Evolutionary conservation across 1,140 invertebrate species (phyloP), one percentile per base, ranked within the genome.

Genomic region (Rhagoletis pomonella): DNA sequence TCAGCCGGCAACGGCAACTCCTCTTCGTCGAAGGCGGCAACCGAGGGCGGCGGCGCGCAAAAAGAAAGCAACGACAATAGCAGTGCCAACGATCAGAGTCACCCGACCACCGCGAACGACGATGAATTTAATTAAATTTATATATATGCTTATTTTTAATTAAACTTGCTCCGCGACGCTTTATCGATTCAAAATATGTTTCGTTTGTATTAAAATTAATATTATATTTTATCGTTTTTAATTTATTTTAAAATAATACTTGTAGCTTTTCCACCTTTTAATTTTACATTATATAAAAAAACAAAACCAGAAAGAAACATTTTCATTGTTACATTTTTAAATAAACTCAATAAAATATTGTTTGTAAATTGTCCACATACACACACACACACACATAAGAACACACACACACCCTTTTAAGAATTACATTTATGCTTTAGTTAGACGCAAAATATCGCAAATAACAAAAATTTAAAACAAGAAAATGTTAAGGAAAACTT

Each of bases 21-120:
- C 86, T 62, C 89, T 89, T 58, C 90, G 90, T 59, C 44, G 44
- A 17, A 44, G 59, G 85, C 64, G 39, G 19, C 84, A 50, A 29
- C 29, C 29, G 29, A 29, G 29, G 87, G 60, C 39, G 67, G 64
- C 58, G 67, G 85, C 86, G 44, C 87, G 39, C 69, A 86, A 88
- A 86, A 84, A 19, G 85, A 87, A 29, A 86, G 60, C 69, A 84
- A 87, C 69, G 86, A 86, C 47, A 69, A 65, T 19, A 86, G 84
- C 87, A 88, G 64, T 81, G 69, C 67, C 17, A 77, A 87, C 42
- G 60, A 86, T 86, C 59, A 85, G 29, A 85, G 87, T 17, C 87
- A 73, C 39, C 62, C 65, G 60, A 85, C 73, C 39, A 50, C 87
- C 55, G 84, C 87, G 87, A 73, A 86, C 55, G 87, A 88, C 47